phyloP scores from a whole-genome alignment of 2,888 invertebrate species.

The Lathronympha strigana region DNA sequence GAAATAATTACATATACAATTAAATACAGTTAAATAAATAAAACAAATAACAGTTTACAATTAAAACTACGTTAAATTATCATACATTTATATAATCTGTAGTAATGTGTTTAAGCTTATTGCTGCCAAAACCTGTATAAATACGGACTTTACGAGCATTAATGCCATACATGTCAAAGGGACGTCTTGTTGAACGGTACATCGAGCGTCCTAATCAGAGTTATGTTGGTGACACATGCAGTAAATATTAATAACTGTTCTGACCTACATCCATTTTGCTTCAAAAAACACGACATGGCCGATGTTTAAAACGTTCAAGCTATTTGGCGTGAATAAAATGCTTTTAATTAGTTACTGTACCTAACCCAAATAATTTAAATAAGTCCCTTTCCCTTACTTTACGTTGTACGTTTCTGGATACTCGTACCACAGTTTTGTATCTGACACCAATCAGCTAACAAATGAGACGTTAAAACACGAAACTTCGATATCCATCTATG shows the following conservation, averaged over 20 bases:
- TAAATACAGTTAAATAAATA: too few relatives aligned
- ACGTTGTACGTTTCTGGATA: constrained; percentile 9
- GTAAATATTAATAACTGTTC: constrained; percentile 21
- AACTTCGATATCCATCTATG: constrained; percentile 22
- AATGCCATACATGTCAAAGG: background rate
- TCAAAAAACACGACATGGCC: constrained; percentile 45
- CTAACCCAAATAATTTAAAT: constrained; percentile 63
- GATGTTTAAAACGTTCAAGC: constrained; percentile 53
- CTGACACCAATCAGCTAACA: background rate
- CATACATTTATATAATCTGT: background rate
- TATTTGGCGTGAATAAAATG: constrained; percentile 62
- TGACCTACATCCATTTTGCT: constrained; percentile 25
- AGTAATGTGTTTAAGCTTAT: background rate
- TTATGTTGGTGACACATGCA: constrained; percentile 24
- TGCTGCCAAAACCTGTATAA: background rate
- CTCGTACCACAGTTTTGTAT: background rate
- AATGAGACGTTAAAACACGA: constrained; percentile 23
- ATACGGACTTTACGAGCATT: background rate
- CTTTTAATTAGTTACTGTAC: constrained; percentile 60
- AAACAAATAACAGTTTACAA: too few relatives aligned
- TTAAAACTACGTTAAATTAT: too few relatives aligned
- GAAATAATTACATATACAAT: too few relatives aligned
- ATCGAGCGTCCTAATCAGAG: constrained; percentile 17
- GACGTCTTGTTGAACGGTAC: background rate
- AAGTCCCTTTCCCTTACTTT: constrained; percentile 8